Evolutionary conservation across 2,888 invertebrate genomes (phyloP).

Genomic region (Synergus gifuensis): DNA sequence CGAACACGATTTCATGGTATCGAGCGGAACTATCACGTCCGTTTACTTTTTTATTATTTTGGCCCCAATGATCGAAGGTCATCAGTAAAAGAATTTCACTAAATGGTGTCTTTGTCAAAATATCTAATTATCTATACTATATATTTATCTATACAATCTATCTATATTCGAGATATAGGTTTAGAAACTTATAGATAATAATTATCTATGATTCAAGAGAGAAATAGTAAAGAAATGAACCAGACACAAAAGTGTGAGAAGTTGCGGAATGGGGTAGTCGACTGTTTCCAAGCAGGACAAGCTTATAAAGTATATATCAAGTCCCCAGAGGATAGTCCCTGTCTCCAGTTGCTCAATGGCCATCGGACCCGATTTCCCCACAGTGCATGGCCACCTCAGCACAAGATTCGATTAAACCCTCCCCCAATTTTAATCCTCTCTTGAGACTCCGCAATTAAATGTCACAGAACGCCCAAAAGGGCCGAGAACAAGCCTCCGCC

Average conservation of each 20-base stretch:
- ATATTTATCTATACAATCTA: neutral
- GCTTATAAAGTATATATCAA: neutral
- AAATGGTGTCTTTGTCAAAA: neutral
- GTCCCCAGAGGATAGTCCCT: neutral
- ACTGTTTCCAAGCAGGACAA: neutral
- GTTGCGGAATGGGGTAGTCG: neutral
- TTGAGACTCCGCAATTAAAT: conserved; percentile 28
- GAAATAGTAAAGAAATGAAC: neutral
- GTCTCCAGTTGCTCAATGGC: neutral
- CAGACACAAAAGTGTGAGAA: neutral
- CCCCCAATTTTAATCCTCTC: neutral
- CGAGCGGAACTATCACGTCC: neutral
- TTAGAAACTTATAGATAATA: neutral
- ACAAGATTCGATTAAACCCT: neutral
- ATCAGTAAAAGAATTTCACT: neutral
- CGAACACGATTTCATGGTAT: conserved; percentile 31
- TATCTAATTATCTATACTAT: neutral
- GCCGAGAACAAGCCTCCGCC: neutral
- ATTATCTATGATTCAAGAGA: neutral
- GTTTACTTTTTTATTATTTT: neutral
- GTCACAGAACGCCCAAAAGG: neutral
- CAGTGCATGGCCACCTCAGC: neutral
- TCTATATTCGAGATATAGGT: neutral
- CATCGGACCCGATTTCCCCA: neutral
- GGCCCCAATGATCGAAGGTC: neutral